Base-by-base conservation (phyloP, 2,888 invertebrate species). In the Spilosoma lubricipeda region DNA sequence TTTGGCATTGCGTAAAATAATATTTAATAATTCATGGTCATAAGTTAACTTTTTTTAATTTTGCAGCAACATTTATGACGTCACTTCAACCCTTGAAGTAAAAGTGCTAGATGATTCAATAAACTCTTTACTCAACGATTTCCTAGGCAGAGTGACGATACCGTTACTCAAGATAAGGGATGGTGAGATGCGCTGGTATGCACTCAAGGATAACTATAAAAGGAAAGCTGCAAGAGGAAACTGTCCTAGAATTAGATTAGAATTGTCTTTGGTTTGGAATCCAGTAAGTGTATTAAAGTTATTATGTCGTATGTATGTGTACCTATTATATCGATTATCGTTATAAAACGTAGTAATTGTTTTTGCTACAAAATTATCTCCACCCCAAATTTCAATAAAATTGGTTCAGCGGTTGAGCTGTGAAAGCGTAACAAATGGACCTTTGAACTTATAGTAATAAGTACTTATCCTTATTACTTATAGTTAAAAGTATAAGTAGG, bases 251-350 rank as follows among this genome's bases (percentile, higher is more conserved):
- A 86, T 95, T 18, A 85, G 90, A 18, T 78, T 95, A 73, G 91
- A 94, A 77, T 93, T 95, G 91, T 87, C 88, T 20, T 76, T 95
- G 27, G 86, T 87, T 79, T 95, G 91, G 92, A 93, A 94, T 84
- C 95, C 95, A 27, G 95, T 95, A 77, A 93, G 94, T 90, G 2
- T n/a, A 5, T 27, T 42, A 52, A 63, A 18, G 27, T 63, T 63
- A 18, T 63, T 15, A 59, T 3, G 9, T 2, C 9, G 2, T 27
- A 27, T 27, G 27, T 13, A 13, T 27, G n/a, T 3, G 27, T n/a
- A 9, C n/a, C 2, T 9, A 3, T 2, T 15, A 59, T n/a, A 27
- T 13, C 59, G 15, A 20, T 48, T 20, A 48, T 20, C 20, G 48
- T 48, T 48, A 20, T 48, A 48, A 48, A 20, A 18, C 4, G 48